Evolutionary conservation across 1,140 invertebrate species (phyloP).

Genomic region (Marisa cornuarietis): DNA sequence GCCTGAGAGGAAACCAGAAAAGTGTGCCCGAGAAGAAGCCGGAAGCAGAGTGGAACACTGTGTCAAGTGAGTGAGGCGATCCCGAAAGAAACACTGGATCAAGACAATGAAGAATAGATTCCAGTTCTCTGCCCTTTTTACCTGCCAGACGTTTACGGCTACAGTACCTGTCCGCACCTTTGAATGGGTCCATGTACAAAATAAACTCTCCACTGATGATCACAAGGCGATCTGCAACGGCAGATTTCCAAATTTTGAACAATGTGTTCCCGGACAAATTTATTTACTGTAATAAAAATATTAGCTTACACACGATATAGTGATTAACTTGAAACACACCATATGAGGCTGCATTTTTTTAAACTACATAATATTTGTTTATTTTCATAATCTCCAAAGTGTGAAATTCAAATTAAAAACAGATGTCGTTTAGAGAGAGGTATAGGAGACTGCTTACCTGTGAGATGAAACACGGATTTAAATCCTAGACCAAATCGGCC

Average conservation of each 20-base stretch:
- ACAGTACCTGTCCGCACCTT: conserved; percentile 12
- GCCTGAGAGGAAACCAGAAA: conserved; percentile 53
- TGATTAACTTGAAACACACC: no score
- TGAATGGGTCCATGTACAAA: conserved; percentile 48
- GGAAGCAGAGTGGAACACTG: conserved; percentile 11
- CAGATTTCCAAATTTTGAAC: neutral
- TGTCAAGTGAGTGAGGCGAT: neutral
- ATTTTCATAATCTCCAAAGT: no score
- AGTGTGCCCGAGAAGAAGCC: conserved; percentile 42
- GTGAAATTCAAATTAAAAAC: no score
- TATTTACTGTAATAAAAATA: no score
- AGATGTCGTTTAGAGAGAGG: no score
- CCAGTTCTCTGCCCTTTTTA: conserved; percentile 27
- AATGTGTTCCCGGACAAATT: no score
- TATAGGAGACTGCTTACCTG: conserved; percentile 38
- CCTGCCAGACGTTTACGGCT: conserved; percentile 26
- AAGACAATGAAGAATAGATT: conserved; percentile 21
- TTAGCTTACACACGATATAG: no score
- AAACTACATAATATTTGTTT: no score
- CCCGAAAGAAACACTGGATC: conserved; percentile 32
- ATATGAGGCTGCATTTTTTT: no score
- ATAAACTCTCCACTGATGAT: conserved; percentile 51
- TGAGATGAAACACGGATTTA: conserved; percentile 61
- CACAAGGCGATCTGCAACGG: conserved; percentile 49
- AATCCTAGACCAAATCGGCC: conserved; percentile 61